Base-by-base conservation (phyloP, 2,888 invertebrate genomes). In the Microctonus aethiopoides region DNA sequence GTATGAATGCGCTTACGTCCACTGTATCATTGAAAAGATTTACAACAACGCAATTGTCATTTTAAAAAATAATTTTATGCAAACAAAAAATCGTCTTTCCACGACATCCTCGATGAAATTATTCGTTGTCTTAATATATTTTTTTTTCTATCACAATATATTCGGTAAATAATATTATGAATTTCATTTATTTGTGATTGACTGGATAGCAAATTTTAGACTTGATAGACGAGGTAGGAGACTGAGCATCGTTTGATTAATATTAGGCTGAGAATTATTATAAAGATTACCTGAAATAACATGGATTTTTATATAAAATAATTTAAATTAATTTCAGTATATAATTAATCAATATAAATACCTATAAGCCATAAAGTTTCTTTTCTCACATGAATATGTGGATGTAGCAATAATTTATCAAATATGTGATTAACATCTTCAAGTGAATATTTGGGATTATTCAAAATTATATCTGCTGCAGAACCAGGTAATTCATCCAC, bases 321-420 rank as follows among this genome's bases (percentile, higher is more conserved):
- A n/a, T 6, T 22, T n/a, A 22, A 26, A 51, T 59, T 11, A 34
- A 54, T 9, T 54, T 22, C n/a, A n/a, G 4, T 24, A 56, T 32
- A 67, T 36, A 60, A 36, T 39, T 62, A 68, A 70, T 34, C 5
- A 54, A 16, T 46, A 5, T 20, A 64, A 11, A 74, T 80, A 84
- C 85, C 85, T 68, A 86, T 72, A n/a, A 87, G 74, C 86, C 86
- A 86, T 1, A 86, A 56, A 22, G 84, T 80, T 74, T 87, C 85
- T 71, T 78, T 82, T 70, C 79, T 79, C 11, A 86, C 70, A 34
- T 85, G 81, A 60, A 70, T 34, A 62, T 82, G 77, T 32, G 77
- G 74, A 74, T 81, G 77, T 3, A 69, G 71, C 36, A 85, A 74
- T 59, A 85, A 72, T 71, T 75, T 74, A 24, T 78, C 76, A 5